A percentile compares a stretch with the other conserved stretches of the same genome.
These are phyloP conservation scores for Albula glossodonta DNA, from an alignment of 2,113 vertebrate species.

Conservation along the genomic window DNA sequence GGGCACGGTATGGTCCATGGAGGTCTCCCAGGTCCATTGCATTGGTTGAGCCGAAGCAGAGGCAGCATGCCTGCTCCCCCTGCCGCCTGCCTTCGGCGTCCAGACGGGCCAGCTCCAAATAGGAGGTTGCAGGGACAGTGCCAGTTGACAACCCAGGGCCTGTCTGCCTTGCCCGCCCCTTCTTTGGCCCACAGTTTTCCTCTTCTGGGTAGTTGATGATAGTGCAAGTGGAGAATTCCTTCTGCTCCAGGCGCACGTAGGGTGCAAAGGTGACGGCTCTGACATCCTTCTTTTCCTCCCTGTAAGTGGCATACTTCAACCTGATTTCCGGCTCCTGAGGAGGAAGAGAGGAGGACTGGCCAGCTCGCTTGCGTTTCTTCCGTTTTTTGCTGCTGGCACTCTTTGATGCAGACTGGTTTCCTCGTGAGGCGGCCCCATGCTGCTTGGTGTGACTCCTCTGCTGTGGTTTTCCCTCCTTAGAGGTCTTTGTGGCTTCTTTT, in stretches of 20 bases:
- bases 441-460: background rate
- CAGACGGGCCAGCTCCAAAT: slow-evolving; percentile 59
- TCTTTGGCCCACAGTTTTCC: slow-evolving; percentile 28
- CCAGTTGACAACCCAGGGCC: slow-evolving; percentile 36
- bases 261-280: slow-evolving; percentile 55
- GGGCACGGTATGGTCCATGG: slow-evolving; percentile 68
- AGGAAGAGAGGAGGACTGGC: slow-evolving; percentile 45
- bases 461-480: slow-evolving; percentile 16
- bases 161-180: background rate
- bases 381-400: slow-evolving; percentile 31
- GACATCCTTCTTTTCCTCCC: slow-evolving; percentile 51
- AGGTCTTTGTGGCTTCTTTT: background rate
- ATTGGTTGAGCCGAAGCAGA: slow-evolving; percentile 66
- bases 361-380: slow-evolving; percentile 14
- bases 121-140: slow-evolving; percentile 63
- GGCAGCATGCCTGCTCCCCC: slow-evolving; percentile 55
- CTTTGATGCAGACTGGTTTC: background rate
- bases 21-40: slow-evolving; percentile 68
- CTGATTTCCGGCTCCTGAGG: slow-evolving; percentile 62
- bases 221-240: slow-evolving; percentile 45
- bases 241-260: slow-evolving; percentile 58
- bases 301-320: slow-evolving; percentile 53
- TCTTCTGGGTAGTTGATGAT: slow-evolving; percentile 70
- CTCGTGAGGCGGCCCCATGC: background rate
- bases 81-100: slow-evolving; percentile 23